Percentiles rank a stretch among this genome's conserved stretches.
Evolutionary conservation across 2,797 vertebrate genomes (phyloP).

Genomic region (Microctenopoma stevenorrisi): DNA sequence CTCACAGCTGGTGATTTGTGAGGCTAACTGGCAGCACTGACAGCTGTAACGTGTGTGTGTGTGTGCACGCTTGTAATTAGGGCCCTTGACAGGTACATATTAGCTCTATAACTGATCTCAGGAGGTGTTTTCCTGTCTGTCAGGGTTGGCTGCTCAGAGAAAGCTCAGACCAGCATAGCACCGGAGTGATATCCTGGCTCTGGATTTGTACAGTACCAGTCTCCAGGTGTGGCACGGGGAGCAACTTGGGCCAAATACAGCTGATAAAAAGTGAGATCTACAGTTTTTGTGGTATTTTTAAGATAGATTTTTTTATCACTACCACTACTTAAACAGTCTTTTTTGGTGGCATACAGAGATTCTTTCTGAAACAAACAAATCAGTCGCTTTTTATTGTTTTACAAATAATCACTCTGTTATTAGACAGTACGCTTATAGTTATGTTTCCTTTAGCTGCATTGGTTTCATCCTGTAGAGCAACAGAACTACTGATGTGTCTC

Average conservation of each 20-base stretch:
- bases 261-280: no score
- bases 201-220: conserved; percentile 9
- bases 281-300: no score
- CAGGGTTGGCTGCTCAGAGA: conserved; percentile 66
- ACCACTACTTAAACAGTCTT: no score
- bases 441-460: no score
- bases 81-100: conserved; percentile 78
- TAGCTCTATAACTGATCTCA: conserved; percentile 82
- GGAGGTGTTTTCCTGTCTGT: conserved; percentile 79
- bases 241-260: not conserved
- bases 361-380: no score
- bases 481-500: no score
- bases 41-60: conserved; percentile 51
- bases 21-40: conserved; percentile 56
- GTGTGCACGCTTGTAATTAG: conserved; percentile 61
- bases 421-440: no score
- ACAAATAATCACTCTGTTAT: no score
- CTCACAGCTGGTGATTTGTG: conserved; percentile 59
- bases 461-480: no score
- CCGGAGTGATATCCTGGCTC: conserved; percentile 8
- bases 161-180: conserved; percentile 51
- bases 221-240: conserved; percentile 3
- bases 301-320: no score
- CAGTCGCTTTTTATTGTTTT: no score
- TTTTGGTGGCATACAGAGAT: no score